A percentile compares a stretch with the other conserved stretches of the same genome.
phyloP scores from a whole-genome alignment of 1,140 invertebrate genomes.

The Apolygus lucorum region DNA sequence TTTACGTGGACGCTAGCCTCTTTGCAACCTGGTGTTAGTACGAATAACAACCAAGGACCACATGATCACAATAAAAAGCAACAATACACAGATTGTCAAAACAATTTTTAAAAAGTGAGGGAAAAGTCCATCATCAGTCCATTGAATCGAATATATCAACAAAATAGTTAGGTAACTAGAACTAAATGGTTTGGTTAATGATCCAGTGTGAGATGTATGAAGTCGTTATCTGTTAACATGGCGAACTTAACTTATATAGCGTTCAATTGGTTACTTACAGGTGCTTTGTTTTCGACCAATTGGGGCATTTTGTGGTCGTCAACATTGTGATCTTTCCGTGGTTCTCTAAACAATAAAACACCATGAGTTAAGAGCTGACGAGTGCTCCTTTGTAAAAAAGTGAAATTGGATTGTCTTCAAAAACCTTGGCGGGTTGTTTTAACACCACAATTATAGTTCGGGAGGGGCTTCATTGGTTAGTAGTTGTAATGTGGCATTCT shows the following conservation, averaged over 20 bases:
- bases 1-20: no score
- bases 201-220: no score
- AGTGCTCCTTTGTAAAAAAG: background rate
- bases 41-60: no score
- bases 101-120: no score
- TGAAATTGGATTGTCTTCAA: background rate
- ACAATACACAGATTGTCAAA: no score
- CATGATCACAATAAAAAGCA: no score
- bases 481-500: background rate
- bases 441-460: background rate
- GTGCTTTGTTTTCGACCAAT: constrained; percentile 25
- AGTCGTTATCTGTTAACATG: no score
- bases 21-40: no score
- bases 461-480: background rate
- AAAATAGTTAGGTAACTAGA: no score
- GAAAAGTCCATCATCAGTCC: no score
- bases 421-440: background rate
- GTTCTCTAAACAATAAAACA: constrained; percentile 19
- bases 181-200: no score
- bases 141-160: no score
- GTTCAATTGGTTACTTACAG: constrained; percentile 24
- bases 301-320: constrained; percentile 31
- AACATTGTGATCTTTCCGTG: constrained; percentile 15
- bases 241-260: background rate
- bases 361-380: background rate